Conservation (phyloP, 2,888 invertebrate genomes). For the Dryobota labecula region DNA sequence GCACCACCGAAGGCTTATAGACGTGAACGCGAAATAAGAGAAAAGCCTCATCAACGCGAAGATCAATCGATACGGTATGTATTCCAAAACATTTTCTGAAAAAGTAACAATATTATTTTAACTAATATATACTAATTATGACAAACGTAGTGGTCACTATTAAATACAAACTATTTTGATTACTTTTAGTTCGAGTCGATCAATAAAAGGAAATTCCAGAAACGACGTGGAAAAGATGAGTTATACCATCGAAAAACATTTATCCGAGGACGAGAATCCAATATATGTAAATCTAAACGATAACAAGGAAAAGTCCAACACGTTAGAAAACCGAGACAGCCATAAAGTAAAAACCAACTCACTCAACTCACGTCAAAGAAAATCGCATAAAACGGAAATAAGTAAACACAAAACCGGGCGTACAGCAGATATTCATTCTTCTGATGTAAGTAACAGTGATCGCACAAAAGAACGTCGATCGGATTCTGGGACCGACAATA, state of each 20-base stretch:
- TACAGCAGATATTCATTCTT: constrained; percentile 9
- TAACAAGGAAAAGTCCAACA: constrained; percentile 52
- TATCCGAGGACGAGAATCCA: constrained; percentile 67
- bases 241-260: constrained; percentile 42
- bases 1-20: constrained; percentile 80
- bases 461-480: constrained; percentile 45
- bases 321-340: constrained; percentile 14
- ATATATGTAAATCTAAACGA: constrained; percentile 73
- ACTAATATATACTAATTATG: constrained; percentile 6
- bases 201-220: constrained; percentile 54
- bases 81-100: constrained; percentile 25
- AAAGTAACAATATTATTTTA: constrained; percentile 25
- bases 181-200: constrained; percentile 60
- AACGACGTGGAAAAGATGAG: constrained; percentile 38
- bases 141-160: constrained; percentile 6
- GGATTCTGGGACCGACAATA: constrained; percentile 50
- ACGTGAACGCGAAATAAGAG: constrained; percentile 62
- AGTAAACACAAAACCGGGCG: constrained; percentile 41
- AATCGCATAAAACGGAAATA: constrained; percentile 32
- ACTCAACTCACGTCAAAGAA: constrained; percentile 35
- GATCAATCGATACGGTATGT: constrained; percentile 67
- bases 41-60: constrained; percentile 61
- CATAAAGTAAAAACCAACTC: constrained; percentile 43
- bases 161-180: constrained; percentile 37
- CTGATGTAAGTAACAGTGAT: constrained; percentile 30